Percentiles rank a stretch among this genome's conserved stretches.
These are phyloP conservation scores for Sciurus niger DNA, from an alignment of 2,113 vertebrate species.

Conservation along the genomic window DNA sequence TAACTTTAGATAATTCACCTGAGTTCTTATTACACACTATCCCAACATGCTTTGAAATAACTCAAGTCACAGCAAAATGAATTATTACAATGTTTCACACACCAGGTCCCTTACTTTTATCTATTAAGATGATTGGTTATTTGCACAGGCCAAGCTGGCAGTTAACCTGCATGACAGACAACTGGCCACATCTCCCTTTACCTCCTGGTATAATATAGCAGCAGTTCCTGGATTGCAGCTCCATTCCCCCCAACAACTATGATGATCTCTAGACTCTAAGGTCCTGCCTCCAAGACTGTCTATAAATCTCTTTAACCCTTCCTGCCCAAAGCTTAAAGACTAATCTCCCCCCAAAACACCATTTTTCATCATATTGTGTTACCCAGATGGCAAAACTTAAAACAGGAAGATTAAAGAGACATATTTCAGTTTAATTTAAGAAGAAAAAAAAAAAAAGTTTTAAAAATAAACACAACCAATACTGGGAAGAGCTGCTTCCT, in stretches of 20 bases:
- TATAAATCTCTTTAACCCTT: conserved; percentile 14
- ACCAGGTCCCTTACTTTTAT: neutral
- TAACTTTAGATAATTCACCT: conserved; percentile 20
- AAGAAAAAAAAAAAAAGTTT: conserved; percentile 48
- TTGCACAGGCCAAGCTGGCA: neutral
- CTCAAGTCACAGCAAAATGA: conserved; percentile 40
- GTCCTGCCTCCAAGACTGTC: neutral
- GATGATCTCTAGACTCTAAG: neutral
- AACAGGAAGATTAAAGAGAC: conserved; percentile 71
- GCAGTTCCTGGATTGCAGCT: neutral
- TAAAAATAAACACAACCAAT: conserved; percentile 76
- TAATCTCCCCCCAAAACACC: neutral
- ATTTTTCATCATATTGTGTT: conserved; percentile 44
- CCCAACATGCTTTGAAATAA: conserved; percentile 39
- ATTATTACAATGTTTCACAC: neutral
- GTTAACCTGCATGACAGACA: neutral
- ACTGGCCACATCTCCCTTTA: neutral
- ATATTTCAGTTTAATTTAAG: conserved; percentile 71
- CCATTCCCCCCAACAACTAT: neutral
- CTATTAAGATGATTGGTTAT: conserved; percentile 15
- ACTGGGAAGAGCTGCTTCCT: conserved; percentile 61
- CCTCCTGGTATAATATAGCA: neutral
- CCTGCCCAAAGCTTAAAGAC: conserved; percentile 24
- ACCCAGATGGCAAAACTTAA: conserved; percentile 68
- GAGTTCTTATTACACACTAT: neutral